Conservation (phyloP, 2,797 vertebrate species). For the Ambastaia sidthimunki region DNA sequence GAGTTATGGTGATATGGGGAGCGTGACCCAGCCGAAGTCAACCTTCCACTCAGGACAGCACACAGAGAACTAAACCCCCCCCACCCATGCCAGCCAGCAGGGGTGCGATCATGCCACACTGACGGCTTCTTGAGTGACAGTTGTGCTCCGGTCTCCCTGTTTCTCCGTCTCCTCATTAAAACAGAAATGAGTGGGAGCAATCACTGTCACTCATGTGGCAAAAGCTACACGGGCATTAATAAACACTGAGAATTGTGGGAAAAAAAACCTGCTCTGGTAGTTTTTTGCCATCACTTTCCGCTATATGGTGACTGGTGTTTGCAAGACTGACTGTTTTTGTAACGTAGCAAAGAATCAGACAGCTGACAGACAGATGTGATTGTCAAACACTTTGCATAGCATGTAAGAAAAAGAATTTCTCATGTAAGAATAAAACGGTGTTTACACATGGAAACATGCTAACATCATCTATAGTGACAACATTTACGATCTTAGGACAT, state of each 20-base stretch:
- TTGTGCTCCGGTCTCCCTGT: conserved; percentile 55
- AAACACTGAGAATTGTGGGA: conserved; percentile 35
- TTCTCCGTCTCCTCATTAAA: conserved; percentile 67
- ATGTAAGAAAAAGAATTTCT: conserved; percentile 75
- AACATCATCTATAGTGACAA: neutral
- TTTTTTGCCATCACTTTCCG: conserved; percentile 13
- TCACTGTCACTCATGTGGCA: conserved; percentile 64
- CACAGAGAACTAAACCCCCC: conserved; percentile 23
- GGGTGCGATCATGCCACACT: conserved; percentile 45
- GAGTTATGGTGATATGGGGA: conserved; percentile 36
- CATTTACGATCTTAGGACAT: too few species aligned
- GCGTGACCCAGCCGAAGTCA: conserved; percentile 40
- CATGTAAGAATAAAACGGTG: conserved; percentile 47
- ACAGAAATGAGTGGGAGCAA: conserved; percentile 68
- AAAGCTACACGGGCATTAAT: conserved; percentile 53
- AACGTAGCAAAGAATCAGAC: conserved; percentile 33
- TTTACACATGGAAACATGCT: neutral
- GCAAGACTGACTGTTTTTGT: conserved; percentile 25
- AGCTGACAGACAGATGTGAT: conserved; percentile 78
- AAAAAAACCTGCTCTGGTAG: neutral
- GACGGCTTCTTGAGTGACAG: conserved; percentile 60
- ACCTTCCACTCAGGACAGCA: conserved; percentile 39
- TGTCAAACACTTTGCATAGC: conserved; percentile 72
- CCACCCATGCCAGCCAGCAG: conserved; percentile 42
- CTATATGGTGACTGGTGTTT: conserved; percentile 43